phyloP scores from a whole-genome alignment of 2,797 vertebrate genomes.

The Iguana delicatissima region DNA sequence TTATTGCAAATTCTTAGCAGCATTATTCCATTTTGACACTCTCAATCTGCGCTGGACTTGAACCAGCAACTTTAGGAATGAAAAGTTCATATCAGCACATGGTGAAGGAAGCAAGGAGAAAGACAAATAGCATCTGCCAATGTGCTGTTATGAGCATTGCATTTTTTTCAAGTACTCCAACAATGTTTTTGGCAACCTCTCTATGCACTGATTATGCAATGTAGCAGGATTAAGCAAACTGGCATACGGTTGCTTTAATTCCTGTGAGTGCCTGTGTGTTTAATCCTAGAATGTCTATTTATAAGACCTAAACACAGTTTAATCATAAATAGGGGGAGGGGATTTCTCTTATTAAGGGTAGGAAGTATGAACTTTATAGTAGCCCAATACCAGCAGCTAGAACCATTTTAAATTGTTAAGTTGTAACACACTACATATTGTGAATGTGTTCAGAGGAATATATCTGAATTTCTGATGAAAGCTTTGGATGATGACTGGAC shows the following conservation, averaged over 20 bases:
- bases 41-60: conserved; percentile 33
- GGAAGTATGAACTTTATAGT: conserved; percentile 44
- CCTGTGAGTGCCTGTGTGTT: conserved; percentile 27
- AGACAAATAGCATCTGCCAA: conserved; percentile 36
- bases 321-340: conserved; percentile 40
- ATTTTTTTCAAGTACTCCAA: conserved; percentile 12
- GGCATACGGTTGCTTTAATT: conserved; percentile 53
- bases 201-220: conserved; percentile 38
- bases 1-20: neutral
- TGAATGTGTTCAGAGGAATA: neutral
- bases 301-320: conserved; percentile 46
- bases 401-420: neutral
- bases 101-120: conserved; percentile 32
- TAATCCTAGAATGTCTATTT: conserved; percentile 55
- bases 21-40: conserved; percentile 15
- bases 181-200: conserved; percentile 39
- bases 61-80: conserved; percentile 36
- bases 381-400: conserved; percentile 19
- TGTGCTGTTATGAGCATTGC: conserved; percentile 36
- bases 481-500: neutral
- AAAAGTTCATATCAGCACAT: conserved; percentile 40
- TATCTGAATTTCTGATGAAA: neutral
- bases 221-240: conserved; percentile 32
- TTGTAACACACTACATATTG: conserved; percentile 22
- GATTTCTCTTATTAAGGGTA: conserved; percentile 26